Evolutionary conservation across 1,140 invertebrate genomes (phyloP).

Genomic region (Caenorhabditis inopinata): DNA sequence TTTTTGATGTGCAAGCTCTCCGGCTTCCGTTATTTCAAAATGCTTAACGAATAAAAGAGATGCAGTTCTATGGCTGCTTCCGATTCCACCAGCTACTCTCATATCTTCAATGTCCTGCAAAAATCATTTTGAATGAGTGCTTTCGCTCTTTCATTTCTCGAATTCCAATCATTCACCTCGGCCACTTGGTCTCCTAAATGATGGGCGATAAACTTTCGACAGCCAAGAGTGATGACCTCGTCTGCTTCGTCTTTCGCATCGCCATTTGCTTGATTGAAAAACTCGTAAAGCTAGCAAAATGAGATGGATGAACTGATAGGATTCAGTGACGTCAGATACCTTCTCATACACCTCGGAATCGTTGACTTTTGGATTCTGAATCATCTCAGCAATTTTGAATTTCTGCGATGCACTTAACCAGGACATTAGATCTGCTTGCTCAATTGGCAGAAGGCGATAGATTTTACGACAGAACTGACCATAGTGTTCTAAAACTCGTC

Average conservation of each 20-base stretch:
- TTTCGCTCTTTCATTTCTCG: neutral
- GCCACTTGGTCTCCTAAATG: conserved; percentile 36
- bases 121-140: neutral
- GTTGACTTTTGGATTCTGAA: conserved; percentile 9
- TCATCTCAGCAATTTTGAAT: conserved; percentile 5
- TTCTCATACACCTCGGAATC: conserved; percentile 41
- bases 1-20: neutral
- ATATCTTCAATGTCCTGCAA: conserved; percentile 36
- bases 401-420: conserved; percentile 14
- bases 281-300: conserved; percentile 27
- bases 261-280: conserved; percentile 35
- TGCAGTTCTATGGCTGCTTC: conserved; percentile 8
- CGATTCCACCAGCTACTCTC: neutral
- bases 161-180: conserved; percentile 34
- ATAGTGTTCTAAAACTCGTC: neutral
- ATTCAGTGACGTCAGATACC: neutral
- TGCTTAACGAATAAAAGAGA: neutral
- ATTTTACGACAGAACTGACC: conserved; percentile 37
- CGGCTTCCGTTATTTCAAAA: neutral
- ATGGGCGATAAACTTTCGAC: conserved; percentile 40
- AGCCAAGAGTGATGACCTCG: conserved; percentile 32
- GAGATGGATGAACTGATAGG: too few relatives aligned
- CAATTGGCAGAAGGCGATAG: conserved; percentile 35
- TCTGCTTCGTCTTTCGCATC: conserved; percentile 37
- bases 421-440: conserved; percentile 26